phyloP scores from a whole-genome alignment of 2,113 vertebrate species.

The Nesoenas mayeri region DNA sequence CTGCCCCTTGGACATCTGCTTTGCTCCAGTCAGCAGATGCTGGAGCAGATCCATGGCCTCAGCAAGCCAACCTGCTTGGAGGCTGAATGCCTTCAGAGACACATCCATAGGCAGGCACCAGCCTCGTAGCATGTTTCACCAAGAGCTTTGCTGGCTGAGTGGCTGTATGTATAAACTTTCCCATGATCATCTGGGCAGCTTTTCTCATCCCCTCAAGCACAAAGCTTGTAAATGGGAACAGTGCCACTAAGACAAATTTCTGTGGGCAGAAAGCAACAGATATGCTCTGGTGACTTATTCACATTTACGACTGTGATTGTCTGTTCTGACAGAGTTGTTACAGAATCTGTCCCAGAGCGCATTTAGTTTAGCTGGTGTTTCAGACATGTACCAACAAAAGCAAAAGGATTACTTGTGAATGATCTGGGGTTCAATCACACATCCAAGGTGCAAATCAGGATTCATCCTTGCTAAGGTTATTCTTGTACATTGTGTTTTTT shows the following conservation, averaged over 20 bases:
- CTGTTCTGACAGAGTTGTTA: constrained; percentile 1
- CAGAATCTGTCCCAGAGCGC: background rate
- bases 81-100: background rate
- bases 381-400: constrained; percentile 28
- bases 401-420: background rate
- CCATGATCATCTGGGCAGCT: constrained; percentile 42
- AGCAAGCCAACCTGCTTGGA: background rate
- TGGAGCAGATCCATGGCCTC: background rate
- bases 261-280: constrained; percentile 20
- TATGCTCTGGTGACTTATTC: background rate
- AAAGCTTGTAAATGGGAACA: constrained; percentile 37
- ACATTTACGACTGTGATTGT: background rate
- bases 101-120: background rate
- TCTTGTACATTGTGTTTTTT: background rate
- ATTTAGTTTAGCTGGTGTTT: background rate
- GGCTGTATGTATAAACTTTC: background rate
- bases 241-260: constrained; percentile 15
- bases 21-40: background rate
- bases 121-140: fast-evolving
- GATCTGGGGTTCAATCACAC: background rate
- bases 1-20: fast-evolving
- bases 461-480: background rate
- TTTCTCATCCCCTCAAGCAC: constrained; percentile 37
- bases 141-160: background rate
- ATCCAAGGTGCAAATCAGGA: background rate